Conservation (phyloP, 2,888 invertebrate genomes). For the Melanostoma mellinum region DNA sequence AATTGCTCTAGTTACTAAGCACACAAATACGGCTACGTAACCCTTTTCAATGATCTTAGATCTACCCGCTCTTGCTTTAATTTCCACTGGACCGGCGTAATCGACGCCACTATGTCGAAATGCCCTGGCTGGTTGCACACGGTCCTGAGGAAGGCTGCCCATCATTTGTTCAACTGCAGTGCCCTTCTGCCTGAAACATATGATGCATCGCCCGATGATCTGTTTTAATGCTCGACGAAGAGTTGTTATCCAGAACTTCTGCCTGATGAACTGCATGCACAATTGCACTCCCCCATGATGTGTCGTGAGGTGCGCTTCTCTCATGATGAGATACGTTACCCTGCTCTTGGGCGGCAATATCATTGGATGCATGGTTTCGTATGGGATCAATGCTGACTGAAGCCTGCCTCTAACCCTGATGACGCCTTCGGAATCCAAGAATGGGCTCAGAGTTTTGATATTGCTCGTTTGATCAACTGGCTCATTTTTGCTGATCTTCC, state of each 20-base stretch:
- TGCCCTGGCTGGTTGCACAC: too few species aligned
- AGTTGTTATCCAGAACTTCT: too few species aligned
- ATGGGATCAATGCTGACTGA: not conserved
- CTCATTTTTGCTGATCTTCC: too few species aligned
- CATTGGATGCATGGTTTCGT: not conserved
- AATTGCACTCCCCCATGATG: too few species aligned
- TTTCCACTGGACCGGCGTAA: too few species aligned
- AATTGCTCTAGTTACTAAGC: constrained; percentile 26
- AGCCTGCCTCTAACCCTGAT: not conserved
- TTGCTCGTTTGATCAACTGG: not conserved
- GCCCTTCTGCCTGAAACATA: constrained; percentile 1
- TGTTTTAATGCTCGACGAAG: not conserved
- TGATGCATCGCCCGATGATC: not conserved
- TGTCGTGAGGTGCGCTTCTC: too few species aligned
- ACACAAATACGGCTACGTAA: constrained; percentile 29
- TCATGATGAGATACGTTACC: not conserved
- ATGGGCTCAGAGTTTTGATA: not conserved
- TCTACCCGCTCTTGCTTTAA: not conserved
- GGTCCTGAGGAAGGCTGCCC: too few species aligned
- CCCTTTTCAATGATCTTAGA: constrained; percentile 20
- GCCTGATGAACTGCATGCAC: too few species aligned
- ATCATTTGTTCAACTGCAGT: not conserved
- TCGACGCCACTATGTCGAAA: too few species aligned
- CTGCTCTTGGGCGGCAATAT: constrained; percentile 22
- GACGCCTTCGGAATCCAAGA: not conserved